Conservation (phyloP, 2,888 invertebrate genomes). For the Microchrysa polita region DNA sequence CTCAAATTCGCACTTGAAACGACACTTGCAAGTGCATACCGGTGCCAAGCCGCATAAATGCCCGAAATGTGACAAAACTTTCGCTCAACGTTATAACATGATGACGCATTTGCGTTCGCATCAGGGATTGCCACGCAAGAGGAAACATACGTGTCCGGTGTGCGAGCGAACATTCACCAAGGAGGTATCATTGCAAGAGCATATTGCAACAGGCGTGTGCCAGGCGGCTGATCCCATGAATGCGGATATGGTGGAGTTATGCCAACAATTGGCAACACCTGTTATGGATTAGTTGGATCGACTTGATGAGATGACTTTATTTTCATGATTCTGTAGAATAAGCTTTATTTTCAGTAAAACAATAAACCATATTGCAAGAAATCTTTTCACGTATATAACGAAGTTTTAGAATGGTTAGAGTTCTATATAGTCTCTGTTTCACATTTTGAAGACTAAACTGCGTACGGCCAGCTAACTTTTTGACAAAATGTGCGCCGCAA, state of each 20-base stretch:
- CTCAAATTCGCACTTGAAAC: conserved; percentile 65
- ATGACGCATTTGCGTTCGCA: conserved; percentile 44
- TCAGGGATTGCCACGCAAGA: conserved; percentile 41
- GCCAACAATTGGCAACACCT: no score
- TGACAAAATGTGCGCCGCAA: no score
- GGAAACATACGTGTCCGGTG: conserved; percentile 22
- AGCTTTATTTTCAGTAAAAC: no score
- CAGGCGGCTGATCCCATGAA: conserved; percentile 16
- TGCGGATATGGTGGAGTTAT: neutral
- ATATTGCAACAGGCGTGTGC: conserved; percentile 10
- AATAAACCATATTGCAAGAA: no score
- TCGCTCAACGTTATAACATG: conserved; percentile 51
- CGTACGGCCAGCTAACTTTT: no score
- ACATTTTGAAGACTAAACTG: no score
- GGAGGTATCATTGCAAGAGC: conserved; percentile 18
- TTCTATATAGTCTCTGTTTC: no score
- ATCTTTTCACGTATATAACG: no score
- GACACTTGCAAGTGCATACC: conserved; percentile 65
- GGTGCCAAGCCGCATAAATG: conserved; percentile 54
- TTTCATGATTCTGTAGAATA: no score
- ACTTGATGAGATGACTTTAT: no score
- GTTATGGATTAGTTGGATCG: no score
- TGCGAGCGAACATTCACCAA: conserved; percentile 18
- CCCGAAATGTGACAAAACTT: conserved; percentile 50
- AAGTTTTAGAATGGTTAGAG: no score